phyloP scores from a whole-genome alignment of 2,113 vertebrate species.

The Dasypus novemcinctus region DNA sequence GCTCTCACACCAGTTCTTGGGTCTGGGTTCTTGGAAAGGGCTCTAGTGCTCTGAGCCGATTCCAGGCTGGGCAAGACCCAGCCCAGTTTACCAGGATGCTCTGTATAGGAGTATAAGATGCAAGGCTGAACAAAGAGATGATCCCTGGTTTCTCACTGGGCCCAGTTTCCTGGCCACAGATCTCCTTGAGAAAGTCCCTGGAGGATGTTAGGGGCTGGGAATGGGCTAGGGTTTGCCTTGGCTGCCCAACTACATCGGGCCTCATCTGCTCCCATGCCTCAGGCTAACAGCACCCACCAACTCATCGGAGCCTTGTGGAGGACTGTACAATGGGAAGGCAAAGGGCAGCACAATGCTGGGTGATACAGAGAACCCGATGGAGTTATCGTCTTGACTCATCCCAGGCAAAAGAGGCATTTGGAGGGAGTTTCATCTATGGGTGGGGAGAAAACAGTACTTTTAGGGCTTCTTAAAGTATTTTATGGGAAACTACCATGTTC shows the following conservation, averaged over 20 bases:
- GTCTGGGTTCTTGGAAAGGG: neutral
- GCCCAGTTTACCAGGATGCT: neutral
- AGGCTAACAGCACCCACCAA: slow-evolving; percentile 83
- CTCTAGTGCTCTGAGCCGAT: too few species aligned
- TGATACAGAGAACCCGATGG: slow-evolving; percentile 61
- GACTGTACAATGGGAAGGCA: slow-evolving; percentile 79
- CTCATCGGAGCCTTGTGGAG: slow-evolving; percentile 73
- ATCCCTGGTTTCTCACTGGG: neutral
- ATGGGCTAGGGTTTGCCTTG: neutral
- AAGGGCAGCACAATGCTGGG: slow-evolving; percentile 82
- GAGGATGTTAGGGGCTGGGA: neutral
- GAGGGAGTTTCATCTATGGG: neutral
- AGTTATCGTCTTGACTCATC: slow-evolving; percentile 58
- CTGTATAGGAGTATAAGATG: neutral
- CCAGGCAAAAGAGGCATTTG: neutral
- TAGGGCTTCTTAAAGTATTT: neutral
- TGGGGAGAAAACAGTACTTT: neutral
- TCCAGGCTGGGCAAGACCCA: neutral
- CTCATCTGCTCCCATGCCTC: accelerated
- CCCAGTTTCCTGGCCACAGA: too few species aligned
- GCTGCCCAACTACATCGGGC: neutral
- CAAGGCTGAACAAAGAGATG: neutral
- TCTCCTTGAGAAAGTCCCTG: neutral
- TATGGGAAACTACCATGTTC: neutral
- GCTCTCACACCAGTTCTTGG: neutral